Conservation (phyloP, 2,888 invertebrate species). For the Ophion ellenae region DNA sequence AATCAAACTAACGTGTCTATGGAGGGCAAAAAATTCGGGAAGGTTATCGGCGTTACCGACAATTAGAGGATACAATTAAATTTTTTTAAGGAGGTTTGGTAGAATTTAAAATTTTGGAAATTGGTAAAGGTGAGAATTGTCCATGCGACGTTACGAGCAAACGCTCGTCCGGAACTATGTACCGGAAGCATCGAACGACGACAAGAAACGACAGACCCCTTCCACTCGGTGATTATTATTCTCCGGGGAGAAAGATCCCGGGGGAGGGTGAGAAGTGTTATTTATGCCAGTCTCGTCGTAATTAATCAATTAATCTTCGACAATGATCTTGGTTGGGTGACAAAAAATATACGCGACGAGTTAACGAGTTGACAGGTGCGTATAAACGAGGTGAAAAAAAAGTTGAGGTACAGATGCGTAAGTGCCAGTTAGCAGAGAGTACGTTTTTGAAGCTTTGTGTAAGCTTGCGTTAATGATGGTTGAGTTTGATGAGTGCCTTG, state of each 20-base stretch:
- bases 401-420: constrained; percentile 10
- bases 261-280: constrained; percentile 10
- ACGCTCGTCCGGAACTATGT: not conserved
- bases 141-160: not conserved
- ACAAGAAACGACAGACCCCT: constrained; percentile 3
- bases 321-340: not conserved
- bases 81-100: not conserved
- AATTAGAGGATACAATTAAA: no score
- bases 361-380: constrained; percentile 49
- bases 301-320: constrained; percentile 43
- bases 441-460: not conserved
- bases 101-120: not conserved
- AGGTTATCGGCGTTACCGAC: no score
- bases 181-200: constrained; percentile 7
- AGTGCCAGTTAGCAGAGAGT: not conserved
- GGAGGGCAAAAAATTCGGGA: not conserved
- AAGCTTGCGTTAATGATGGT: not conserved
- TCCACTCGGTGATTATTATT: constrained; percentile 7
- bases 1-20: constrained; percentile 1
- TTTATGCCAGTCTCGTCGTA: constrained; percentile 32
- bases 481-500: not conserved
- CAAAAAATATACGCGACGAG: not conserved
- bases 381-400: constrained; percentile 51
- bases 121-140: not conserved
- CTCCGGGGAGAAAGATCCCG: constrained; percentile 10